Evolutionary conservation across 2,113 vertebrate genomes (phyloP), one percentile per base, ranked within the genome.

Genomic region (Sinocyclocheilus grahami): DNA sequence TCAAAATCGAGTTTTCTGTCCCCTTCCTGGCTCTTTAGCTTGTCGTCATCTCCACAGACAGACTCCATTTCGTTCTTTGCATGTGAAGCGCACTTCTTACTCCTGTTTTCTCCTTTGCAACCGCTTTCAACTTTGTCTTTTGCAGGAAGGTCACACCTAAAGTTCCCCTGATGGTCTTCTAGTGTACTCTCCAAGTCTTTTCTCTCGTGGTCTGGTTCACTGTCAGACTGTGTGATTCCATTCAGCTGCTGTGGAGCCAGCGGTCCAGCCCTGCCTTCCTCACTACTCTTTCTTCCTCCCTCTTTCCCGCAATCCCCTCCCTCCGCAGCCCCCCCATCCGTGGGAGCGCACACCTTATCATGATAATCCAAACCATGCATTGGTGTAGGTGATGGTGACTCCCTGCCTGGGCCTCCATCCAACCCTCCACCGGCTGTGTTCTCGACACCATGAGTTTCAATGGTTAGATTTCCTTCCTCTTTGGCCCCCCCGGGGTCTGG

Each of bases 341-440:
- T 53, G 24, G 87, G 91, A 90, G 89, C 87, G 75, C 87, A 92
- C 82, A 46, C 85, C 86, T 87, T 84, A 85, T 79, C 76, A 33
- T 78, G 72, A 90, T 90, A 80, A 79, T 88, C 83, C 88, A 79
- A 86, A 65, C 87, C 76, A 58, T 86, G 92, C 90, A 92, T 88
- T 80, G 75, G 89, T 74, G 89, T 92, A 93, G 92, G 89, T 95
- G 91, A 92, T 89, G 81, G 87, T 91, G 92, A 91, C 90, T 93
- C 88, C 76, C 63, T 65, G 80, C 88, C 80, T 86, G 86, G 89
- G 82, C 87, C 83, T 46, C 37, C 67, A 8, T 91, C 91, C 89
- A 91, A 87, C 81, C 91, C 86, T 88, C 51, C 83, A 86, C 72
- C 13, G 53, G 78, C 90, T 86, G 80, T 84, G 86, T 91, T 86